Conservation (phyloP, 2,797 vertebrate genomes). For the Cyclopterus lumpus region DNA sequence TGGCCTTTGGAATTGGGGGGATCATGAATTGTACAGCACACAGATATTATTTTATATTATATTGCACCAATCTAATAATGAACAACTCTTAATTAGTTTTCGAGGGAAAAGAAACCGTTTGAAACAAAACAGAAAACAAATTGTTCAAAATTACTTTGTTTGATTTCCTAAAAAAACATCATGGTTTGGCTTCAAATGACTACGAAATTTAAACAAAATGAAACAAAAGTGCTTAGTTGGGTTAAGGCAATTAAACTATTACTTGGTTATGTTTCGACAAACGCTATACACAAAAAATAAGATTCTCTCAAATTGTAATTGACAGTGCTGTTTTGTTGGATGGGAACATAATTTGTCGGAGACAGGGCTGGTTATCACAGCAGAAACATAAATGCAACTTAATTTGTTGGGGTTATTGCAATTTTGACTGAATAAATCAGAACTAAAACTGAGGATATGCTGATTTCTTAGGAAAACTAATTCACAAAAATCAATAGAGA, state of each 20-base stretch:
- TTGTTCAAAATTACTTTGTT: not conserved
- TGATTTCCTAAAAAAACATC: not conserved
- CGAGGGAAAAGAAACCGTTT: too few species aligned
- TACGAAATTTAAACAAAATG: too few species aligned
- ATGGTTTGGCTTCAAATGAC: not conserved
- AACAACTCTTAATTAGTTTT: too few species aligned
- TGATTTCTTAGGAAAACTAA: not conserved
- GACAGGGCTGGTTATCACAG: not conserved
- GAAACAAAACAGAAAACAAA: not conserved
- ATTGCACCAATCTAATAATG: not conserved
- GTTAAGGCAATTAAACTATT: too few species aligned
- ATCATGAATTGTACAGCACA: not conserved
- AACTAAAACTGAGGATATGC: not conserved
- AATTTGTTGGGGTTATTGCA: not conserved
- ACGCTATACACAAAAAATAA: not conserved
- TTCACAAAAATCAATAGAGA: not conserved
- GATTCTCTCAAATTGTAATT: not conserved
- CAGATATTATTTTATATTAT: too few species aligned
- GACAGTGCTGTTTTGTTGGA: not conserved
- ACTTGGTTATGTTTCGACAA: too few species aligned
- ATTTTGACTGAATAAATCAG: not conserved
- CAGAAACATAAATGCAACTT: not conserved
- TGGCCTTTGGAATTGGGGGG: not conserved
- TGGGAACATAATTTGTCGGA: not conserved
- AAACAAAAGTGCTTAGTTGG: too few species aligned